A percentile compares a stretch with the other conserved stretches of the same genome.
phyloP scores from a whole-genome alignment of 2,888 invertebrate species.

The Machimus atricapillus region DNA sequence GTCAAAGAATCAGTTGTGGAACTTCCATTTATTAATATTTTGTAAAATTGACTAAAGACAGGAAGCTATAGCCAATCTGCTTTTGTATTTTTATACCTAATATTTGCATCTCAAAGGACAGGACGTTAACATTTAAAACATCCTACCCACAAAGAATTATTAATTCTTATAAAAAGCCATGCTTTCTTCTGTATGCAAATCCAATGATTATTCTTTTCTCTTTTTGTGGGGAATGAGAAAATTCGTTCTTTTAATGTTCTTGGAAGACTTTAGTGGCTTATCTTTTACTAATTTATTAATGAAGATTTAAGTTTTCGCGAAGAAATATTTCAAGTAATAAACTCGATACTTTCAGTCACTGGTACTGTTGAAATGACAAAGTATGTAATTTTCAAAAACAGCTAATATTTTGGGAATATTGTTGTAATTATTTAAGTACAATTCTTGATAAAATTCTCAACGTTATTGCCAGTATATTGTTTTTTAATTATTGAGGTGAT shows the following conservation, averaged over 20 bases:
- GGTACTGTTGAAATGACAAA: no score
- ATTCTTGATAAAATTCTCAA: no score
- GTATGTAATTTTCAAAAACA: no score
- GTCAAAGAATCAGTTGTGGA: not conserved
- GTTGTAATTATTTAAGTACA: no score
- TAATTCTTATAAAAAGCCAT: not conserved
- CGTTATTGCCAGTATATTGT: no score
- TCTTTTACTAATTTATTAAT: not conserved
- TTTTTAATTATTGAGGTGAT: no score
- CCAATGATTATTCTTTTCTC: not conserved
- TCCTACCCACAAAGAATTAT: not conserved
- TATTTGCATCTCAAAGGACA: not conserved
- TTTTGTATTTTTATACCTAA: not conserved
- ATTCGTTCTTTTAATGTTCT: not conserved
- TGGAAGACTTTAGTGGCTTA: not conserved
- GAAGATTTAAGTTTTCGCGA: not conserved
- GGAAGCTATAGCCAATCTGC: not conserved
- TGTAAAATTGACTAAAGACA: not conserved
- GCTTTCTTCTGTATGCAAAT: not conserved
- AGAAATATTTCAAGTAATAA: not conserved
- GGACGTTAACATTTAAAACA: not conserved
- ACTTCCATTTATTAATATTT: not conserved
- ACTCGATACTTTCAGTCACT: not conserved
- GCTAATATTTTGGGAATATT: no score
- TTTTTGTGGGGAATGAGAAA: not conserved